Percentiles rank a stretch among this genome's conserved stretches.
Evolutionary conservation across 2,797 vertebrate species (phyloP).

Genomic region (Pseudocheirus occidentalis): DNA sequence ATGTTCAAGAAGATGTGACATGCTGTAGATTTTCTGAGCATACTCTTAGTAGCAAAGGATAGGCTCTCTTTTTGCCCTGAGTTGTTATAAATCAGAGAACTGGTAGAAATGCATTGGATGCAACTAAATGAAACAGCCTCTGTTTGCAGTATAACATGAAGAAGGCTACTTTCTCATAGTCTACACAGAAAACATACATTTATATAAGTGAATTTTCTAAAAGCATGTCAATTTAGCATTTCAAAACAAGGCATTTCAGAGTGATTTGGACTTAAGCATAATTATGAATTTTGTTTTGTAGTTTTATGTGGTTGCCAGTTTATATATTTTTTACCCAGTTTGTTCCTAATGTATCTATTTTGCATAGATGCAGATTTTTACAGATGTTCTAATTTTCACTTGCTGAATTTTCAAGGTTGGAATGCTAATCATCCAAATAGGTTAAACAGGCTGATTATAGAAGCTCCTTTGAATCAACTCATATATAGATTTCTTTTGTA

Average conservation of each 20-base stretch:
- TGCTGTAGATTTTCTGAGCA: background rate
- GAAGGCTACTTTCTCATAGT: background rate
- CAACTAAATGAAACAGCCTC: background rate
- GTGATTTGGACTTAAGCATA: slow-evolving; percentile 41
- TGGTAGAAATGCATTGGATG: background rate
- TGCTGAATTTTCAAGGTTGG: slow-evolving; percentile 39
- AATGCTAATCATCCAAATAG: slow-evolving; percentile 37
- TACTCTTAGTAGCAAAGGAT: background rate
- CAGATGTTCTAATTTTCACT: slow-evolving; percentile 53
- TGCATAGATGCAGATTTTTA: slow-evolving; percentile 60
- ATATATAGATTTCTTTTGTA: background rate
- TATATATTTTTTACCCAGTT: slow-evolving; percentile 58
- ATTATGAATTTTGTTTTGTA: slow-evolving; percentile 17
- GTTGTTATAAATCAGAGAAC: background rate
- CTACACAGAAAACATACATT: slow-evolving; percentile 20
- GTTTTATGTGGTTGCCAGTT: slow-evolving; percentile 55
- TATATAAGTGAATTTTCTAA: background rate
- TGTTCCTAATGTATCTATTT: slow-evolving; percentile 55
- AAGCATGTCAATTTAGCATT: slow-evolving; percentile 10
- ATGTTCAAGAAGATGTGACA: slow-evolving; percentile 12
- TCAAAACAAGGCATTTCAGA: slow-evolving; percentile 31
- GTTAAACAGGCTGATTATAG: slow-evolving; percentile 17
- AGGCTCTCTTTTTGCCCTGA: slow-evolving; percentile 28
- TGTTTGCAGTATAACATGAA: background rate
- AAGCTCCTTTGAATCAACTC: slow-evolving; percentile 26